Evolutionary conservation across 2,888 invertebrate genomes (phyloP).

Genomic region (Euclidia mi): DNA sequence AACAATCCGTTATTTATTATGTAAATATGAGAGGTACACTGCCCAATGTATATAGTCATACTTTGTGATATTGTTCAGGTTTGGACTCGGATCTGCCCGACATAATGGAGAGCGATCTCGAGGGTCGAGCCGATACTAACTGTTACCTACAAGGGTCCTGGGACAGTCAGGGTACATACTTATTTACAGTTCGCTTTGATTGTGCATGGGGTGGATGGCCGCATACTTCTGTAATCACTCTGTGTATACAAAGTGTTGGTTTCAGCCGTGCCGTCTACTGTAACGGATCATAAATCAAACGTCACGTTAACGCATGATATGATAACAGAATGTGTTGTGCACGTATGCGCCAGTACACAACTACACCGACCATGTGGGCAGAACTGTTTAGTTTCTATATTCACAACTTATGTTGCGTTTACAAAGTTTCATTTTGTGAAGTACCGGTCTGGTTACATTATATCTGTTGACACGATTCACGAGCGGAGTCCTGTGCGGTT

Average conservation of each 20-base stretch:
- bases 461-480: neutral
- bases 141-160: slow-evolving; percentile 90
- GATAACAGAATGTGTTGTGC: slow-evolving; percentile 56
- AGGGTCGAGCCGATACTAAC: slow-evolving; percentile 87
- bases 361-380: neutral
- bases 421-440: neutral
- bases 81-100: slow-evolving; percentile 85
- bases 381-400: neutral
- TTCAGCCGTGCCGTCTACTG: slow-evolving; percentile 41
- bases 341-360: slow-evolving; percentile 25
- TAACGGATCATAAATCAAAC: slow-evolving; percentile 25
- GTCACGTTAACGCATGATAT: slow-evolving; percentile 61
- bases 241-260: slow-evolving; percentile 29
- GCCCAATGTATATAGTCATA: slow-evolving; percentile 45
- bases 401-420: slow-evolving; percentile 5
- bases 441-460: neutral
- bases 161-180: slow-evolving; percentile 85
- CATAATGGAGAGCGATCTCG: slow-evolving; percentile 86
- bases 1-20: slow-evolving; percentile 42
- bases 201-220: slow-evolving; percentile 79
- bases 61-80: slow-evolving; percentile 82
- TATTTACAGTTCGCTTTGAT: slow-evolving; percentile 68
- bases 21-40: neutral
- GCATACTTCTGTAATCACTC: slow-evolving; percentile 43
- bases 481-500: slow-evolving; percentile 53